Evolutionary conservation across 35 echinoderm and acorn worm species (phyloP).

Genomic region (Ophioderma brevispina): DNA sequence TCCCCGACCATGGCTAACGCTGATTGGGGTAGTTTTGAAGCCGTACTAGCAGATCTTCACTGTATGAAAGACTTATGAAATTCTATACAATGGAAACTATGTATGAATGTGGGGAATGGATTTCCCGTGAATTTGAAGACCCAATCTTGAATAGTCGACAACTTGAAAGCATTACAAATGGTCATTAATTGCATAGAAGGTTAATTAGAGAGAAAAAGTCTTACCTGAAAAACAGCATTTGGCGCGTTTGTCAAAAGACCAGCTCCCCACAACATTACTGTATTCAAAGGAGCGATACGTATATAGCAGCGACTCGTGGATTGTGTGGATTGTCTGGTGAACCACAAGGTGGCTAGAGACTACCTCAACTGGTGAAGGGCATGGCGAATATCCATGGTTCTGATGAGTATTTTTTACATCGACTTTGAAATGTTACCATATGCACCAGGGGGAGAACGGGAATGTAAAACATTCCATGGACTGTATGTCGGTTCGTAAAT

Average conservation of each 20-base stretch:
- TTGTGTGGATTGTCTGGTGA: neutral
- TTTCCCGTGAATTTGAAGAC: constrained; percentile 5
- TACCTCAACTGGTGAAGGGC: neutral
- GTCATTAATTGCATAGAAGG: neutral
- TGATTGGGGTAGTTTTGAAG: neutral
- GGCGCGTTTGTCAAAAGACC: too few relatives aligned
- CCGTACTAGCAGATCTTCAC: constrained; percentile 17
- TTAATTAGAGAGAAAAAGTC: neutral
- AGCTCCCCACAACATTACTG: neutral
- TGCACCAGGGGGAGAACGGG: too few relatives aligned
- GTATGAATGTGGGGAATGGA: neutral
- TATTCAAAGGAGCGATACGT: neutral
- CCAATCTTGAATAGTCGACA: neutral
- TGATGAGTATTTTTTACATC: constrained; percentile 32
- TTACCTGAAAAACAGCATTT: neutral
- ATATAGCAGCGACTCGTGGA: neutral
- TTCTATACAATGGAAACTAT: neutral
- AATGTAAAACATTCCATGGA: too few relatives aligned
- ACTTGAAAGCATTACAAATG: neutral
- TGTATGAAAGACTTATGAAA: neutral
- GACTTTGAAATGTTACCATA: constrained; percentile 37
- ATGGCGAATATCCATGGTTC: neutral
- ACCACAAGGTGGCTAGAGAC: neutral
- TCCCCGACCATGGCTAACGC: too few relatives aligned
- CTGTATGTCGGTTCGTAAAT: too few relatives aligned